phyloP scores from a whole-genome alignment of 37 sponge, comb jelly and placozoan species.

The Geodia barretti region DNA sequence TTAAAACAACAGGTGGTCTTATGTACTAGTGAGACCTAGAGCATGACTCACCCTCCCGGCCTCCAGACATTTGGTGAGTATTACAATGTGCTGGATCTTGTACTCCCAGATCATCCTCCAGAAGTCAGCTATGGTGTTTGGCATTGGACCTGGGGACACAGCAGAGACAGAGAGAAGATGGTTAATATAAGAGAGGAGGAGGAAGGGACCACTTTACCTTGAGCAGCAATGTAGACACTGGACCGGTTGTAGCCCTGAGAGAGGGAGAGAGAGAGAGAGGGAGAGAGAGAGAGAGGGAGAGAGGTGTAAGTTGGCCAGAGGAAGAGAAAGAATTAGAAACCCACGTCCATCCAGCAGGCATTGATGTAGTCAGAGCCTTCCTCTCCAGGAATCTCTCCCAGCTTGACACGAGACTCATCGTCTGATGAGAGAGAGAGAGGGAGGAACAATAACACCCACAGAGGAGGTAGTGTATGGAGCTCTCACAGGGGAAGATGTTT shows the following conservation, averaged over 20 bases:
- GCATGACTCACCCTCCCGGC: slow-evolving; percentile 64
- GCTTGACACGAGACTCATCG: slow-evolving; percentile 55
- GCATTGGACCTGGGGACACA: slow-evolving; percentile 30
- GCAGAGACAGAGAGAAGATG: not conserved
- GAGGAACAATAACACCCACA: not conserved
- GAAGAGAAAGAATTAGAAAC: not conserved
- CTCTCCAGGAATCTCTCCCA: slow-evolving; percentile 21
- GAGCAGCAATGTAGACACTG: slow-evolving; percentile 73
- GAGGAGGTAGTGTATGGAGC: not conserved
- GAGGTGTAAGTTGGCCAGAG: not conserved
- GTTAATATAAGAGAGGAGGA: not conserved
- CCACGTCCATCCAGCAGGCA: slow-evolving; percentile 64
- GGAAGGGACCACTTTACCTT: slow-evolving; percentile 43
- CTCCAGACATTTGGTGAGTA: slow-evolving; percentile 62
- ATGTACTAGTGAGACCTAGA: too few relatives aligned
- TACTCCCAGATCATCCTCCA: slow-evolving; percentile 78
- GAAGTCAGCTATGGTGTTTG: slow-evolving; percentile 56
- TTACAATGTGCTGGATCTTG: slow-evolving; percentile 51
- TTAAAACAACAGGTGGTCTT: too few relatives aligned
- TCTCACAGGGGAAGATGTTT: slow-evolving; percentile 83
- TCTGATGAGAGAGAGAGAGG: slow-evolving; percentile 22
- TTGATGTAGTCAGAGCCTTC: slow-evolving; percentile 72
- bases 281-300: not conserved
- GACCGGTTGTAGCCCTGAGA: slow-evolving; percentile 66
- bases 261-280: not conserved